Evolutionary conservation across 2,888 invertebrate species (phyloP), one percentile per base, ranked within the genome.

Genomic region (Erpobdella octoculata): DNA sequence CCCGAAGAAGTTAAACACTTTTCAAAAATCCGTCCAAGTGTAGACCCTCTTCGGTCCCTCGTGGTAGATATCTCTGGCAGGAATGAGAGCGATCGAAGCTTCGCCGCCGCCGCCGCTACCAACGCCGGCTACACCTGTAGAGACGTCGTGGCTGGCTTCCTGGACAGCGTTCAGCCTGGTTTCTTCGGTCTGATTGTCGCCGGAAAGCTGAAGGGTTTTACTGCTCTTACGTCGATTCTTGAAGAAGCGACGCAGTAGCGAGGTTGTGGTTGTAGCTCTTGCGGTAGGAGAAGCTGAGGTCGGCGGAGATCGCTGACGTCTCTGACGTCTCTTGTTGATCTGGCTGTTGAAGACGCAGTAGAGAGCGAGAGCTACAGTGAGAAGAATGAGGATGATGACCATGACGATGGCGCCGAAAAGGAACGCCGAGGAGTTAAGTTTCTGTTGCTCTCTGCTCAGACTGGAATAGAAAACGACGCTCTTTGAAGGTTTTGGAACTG

Each of bases 1-100:
- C n/a, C n/a, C n/a, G n/a, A n/a, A n/a, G n/a, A n/a, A n/a, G n/a
- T n/a, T n/a, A n/a, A n/a, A n/a, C n/a, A n/a, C n/a, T n/a, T 28
- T 62, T 62, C 15, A 62, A 62, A 62, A 62, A 33, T 62, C 62
- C n/a, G 62, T 62, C 62, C 62, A 62, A 9, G 62, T 62, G 31
- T 62, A 62, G 6, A 62, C 62, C n/a, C 62, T 28, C n/a, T 35
- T 62, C 33, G 62, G 62, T 35, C 62, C 62, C 33, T 62, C 62
- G 35, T 62, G 62, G 33, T 62, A n/a, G 21, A 62, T 35, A 62
- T 62, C 62, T 62, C 62, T 31, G 12, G 62, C 62, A 5, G 62
- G 62, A 62, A 62, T 62, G 28, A 62, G 62, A 9, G 62, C 31
- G 33, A 62, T 62, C 21, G 53, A 53, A 28, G 53, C 53, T 28